Evolutionary conservation across 2,113 vertebrate genomes (phyloP).

Genomic region (Prionailurus bengalensis): DNA sequence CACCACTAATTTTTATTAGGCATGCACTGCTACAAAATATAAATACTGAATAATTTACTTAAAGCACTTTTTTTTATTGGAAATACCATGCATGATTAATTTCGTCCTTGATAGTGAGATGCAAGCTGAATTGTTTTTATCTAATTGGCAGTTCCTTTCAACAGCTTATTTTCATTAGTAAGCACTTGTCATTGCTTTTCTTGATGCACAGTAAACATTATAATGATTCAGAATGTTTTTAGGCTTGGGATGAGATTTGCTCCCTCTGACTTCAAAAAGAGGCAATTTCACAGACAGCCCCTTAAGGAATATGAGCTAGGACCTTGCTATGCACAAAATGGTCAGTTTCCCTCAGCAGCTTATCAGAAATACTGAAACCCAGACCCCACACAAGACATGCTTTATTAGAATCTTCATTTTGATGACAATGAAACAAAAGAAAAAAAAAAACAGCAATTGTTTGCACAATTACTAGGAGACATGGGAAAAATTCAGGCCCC

Average conservation of each 20-base stretch:
- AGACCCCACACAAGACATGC: neutral
- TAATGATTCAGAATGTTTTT: slow-evolving; percentile 65
- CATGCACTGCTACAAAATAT: slow-evolving; percentile 61
- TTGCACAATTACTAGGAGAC: neutral
- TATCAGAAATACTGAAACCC: slow-evolving; percentile 15
- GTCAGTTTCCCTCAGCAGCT: neutral
- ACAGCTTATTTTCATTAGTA: slow-evolving; percentile 73
- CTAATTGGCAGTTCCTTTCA: slow-evolving; percentile 75
- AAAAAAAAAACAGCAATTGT: neutral
- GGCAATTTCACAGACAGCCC: neutral
- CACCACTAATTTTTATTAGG: slow-evolving; percentile 57
- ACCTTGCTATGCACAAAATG: neutral
- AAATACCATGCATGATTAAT: slow-evolving; percentile 73
- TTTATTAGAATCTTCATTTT: neutral
- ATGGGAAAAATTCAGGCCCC: neutral
- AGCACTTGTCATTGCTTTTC: slow-evolving; percentile 69
- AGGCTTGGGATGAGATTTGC: slow-evolving; percentile 10
- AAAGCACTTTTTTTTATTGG: slow-evolving; percentile 62
- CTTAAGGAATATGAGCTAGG: neutral
- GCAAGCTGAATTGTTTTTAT: slow-evolving; percentile 73
- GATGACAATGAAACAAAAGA: neutral
- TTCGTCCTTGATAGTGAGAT: slow-evolving; percentile 59
- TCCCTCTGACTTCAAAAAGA: slow-evolving; percentile 49
- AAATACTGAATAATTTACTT: slow-evolving; percentile 79
- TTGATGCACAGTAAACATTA: slow-evolving; percentile 71